Evolutionary conservation across 2,888 invertebrate genomes (phyloP), one percentile per base, ranked within the genome.

Genomic region (Hypena proboscidalis): DNA sequence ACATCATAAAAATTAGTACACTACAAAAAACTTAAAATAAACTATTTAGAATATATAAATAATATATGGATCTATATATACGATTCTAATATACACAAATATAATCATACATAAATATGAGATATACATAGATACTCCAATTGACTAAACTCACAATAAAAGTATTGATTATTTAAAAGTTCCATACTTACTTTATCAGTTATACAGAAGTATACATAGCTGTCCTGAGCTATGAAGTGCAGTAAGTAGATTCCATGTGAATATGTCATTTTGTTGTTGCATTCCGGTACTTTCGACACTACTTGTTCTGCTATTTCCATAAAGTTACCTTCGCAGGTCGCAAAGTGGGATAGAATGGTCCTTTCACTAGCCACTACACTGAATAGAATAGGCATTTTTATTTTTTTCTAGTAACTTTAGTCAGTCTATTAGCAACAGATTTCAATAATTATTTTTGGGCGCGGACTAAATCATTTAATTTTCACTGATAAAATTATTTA

Each of bases 291-390:
- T 84, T 95, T 97, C 0, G 93, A 86, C 37, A 98, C 89, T 44
- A 98, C 95, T 77, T 96, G 95, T 72, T 97, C 95, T 0, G 97
- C 95, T 2, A 98, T 97, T 88, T 98, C 98, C 2, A 94, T 94
- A 83, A 98, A 98, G 82, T 98, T 98, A 0, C 98, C 98, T 57
- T 96, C 95, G 77, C 97, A 98, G 9, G 95, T 94, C 0, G 98
- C 98, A 91, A 96, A 95, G 78, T 97, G 96, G 0, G 95, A 94
- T 22, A 97, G 85, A 19, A 98, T 93, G 0, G 94, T 94, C 27
- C 92, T 93, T 32, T 96, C 95, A 57, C 96, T 91, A 3, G 97
- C 94, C 50, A 98, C 94, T 1, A 97, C 96, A 79, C 97, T 95
- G 81, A 96, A 98, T 45, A 98, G 82, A 58, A 98, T 95, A 9